Base-by-base conservation (phyloP, 2,113 vertebrate species). In the Geothlypis trichas region DNA sequence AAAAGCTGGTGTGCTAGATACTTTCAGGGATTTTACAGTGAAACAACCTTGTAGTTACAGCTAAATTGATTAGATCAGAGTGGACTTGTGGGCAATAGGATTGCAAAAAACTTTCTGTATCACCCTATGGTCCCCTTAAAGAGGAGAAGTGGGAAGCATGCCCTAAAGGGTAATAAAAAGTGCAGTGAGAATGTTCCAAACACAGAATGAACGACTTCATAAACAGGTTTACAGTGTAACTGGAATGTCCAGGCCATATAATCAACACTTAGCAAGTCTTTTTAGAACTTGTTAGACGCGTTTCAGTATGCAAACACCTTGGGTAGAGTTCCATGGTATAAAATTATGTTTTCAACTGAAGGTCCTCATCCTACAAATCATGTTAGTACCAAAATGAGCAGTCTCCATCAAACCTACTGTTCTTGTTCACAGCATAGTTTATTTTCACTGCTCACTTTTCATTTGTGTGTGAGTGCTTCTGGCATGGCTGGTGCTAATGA, bases 261-360 rank as follows among this genome's bases (percentile, higher is more conserved):
- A 80, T 90, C 72, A 85, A 63, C 51, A 31, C 16, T 83, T 77
- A 85, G 46, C n/a, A 93, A 91, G 80, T 15, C 15, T 93, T 93
- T 85, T 84, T 79, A 61, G 80, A 85, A 55, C 35, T 88, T 77
- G 12, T 37, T 41, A 68, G 65, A 39, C 13, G 10, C 42, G 37
- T 93, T 95, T 93, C 62, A 33, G 19, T 44, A 37, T 85, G 47
- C 63, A 77, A 67, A 51, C 33, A 76, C 22, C 30, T 83, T 76
- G 10, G 23, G 18, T 83, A 91, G 51, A 55, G 8, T 67, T 84
- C 30, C 3, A 9, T 55, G 42, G 46, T 49, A 74, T 85, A 83
- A 89, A 89, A 83, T 76, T n/a, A 13, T 91, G 37, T 86, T 90
- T 95, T 85, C 33, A 82, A 80, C 67, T 63, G 71, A 76, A 91